Evolutionary conservation across 92 coral and sea anemone genomes (phyloP), one percentile per base, ranked within the genome.

Genomic region (Parazoanthus atlanticus): DNA sequence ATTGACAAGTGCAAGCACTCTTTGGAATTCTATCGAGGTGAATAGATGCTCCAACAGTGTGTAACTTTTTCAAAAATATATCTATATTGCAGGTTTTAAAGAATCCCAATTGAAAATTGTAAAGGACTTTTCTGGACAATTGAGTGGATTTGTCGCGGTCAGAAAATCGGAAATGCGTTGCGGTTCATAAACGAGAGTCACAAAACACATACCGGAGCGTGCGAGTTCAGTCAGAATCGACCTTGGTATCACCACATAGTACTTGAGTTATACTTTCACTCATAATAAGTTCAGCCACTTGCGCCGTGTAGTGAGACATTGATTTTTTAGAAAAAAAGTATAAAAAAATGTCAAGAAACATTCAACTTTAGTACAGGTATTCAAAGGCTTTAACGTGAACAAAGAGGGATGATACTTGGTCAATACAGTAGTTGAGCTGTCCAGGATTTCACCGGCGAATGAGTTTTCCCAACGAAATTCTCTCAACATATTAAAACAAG

Each of bases 1-100:
- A 95, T 89, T 93, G 98, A 95, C 96, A 88, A 74, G 79, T 52
- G 84, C 78, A 82, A 41, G 49, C 65, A 78, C 76, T 85, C 41
- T 47, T 26, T 78, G 88, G 88, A 80, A 89, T 86, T 77, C 91
- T 89, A 76, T 90, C 83, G 82, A 85, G 86, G 80, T 71, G 85
- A 71, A 66, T 71, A 31, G 69, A 82, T 87, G 77, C 91, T 69
- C 65, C 76, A 90, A 66, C 71, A 47, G 84, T 80, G 70, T 17
- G 25, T 52, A 52, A 80, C 43, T 67, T 80, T 80, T 80, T 26
- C 11, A 46, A 78, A 19, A 46, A 78, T 11, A 26, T 28, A 26
- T 78, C 9, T 65, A 6, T 13, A 13, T 54, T 30, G 9, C 25
- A 15, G 34, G 38, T 72, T 72, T 2, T 11, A 80, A 32, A 56